Base-by-base conservation (phyloP, 2,113 vertebrate genomes). In the Melierax canorus region DNA sequence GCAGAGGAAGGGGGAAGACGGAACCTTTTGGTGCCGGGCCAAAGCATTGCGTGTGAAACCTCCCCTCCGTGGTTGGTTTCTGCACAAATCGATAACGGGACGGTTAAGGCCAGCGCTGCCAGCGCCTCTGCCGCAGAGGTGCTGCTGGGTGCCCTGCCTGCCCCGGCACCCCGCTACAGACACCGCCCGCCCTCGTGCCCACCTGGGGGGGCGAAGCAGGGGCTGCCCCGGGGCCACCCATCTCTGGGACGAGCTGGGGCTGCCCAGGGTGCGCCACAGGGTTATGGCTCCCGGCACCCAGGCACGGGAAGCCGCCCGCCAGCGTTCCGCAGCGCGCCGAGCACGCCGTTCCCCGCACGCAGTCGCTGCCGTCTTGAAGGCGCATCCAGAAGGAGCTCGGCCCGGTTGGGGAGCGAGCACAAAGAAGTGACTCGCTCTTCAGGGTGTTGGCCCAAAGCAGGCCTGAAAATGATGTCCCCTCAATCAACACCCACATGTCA, bases 401-500 rank as follows among this genome's bases (percentile, higher is more conserved):
- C 36, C 88, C 85, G 46, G 45, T 0, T 74, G 53, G 59, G 41
- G 74, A 88, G 68, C 3, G 0, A 80, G 91, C 36, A 91, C 56
- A 82, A 83, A 88, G 81, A 80, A 94, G 66, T 58, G 60, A 88
- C 45, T 84, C 15, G 72, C 45, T 92, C 46, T 21, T 89, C 91
- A 81, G 94, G 94, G 60, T 80, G 89, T 68, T 79, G 83, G 81
- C 85, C 34, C 84, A 95, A 92, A 95, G 72, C 58, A 78, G 94
- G 64, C 94, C 96, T 95, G 89, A 96, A 93, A 98, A 96, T 34
- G 4, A 43, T 95, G 91, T 80, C 94, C 86, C 87, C 68, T 95
- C 94, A 67, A 92, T 96, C 95, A 93, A 96, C 97, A 96, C 94
- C 68, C 45, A 95, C 93, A 88, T 80, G 90, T 94, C 95, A 94